Base-by-base conservation (phyloP, 2,888 invertebrate species). In the Nomada flava region DNA sequence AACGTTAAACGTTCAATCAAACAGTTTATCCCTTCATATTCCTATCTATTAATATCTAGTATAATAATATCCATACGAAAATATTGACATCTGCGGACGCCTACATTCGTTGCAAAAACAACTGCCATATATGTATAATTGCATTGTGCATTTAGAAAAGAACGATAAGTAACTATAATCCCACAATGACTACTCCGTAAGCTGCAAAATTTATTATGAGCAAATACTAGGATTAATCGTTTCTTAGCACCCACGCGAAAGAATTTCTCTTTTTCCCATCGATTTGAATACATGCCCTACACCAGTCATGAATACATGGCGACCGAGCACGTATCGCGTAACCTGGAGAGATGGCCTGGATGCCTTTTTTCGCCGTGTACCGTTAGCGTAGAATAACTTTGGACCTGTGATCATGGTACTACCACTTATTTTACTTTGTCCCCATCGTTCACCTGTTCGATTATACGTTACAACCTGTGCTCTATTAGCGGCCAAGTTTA, bases 281-380 rank as follows among this genome's bases (percentile, higher is more conserved):
- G 23, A 53, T 80, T 57, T 62, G 53, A n/a, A 67, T 71, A 57
- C 44, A 65, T 29, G 57, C 42, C 57, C 67, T 44, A 50, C 36
- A 26, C 47, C 50, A 60, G 36, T 15, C 64, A 67, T 68, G 72
- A 75, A 65, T 63, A 64, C 13, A 26, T 44, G 55, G 10, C 62
- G 20, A 15, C 36, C 59, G 57, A 63, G 64, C 72, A 76, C 79
- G 74, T 76, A 82, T 79, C 76, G 69, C 53, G n/a, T 57, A 78
- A 76, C 84, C 63, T 69, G 72, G 67, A 63, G 68, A 76, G 72
- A 77, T 89, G 92, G 90, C 92, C 92, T 92, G 90, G 80, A 91
- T 92, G 92, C 89, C 92, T 91, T 92, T 92, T 92, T 92, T 91
- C 89, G 90, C 90, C 65, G 73, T 88, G 84, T 92, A 90, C 92